Evolutionary conservation across 2,888 invertebrate species (phyloP), one percentile per base, ranked within the genome.

Genomic region (Blastobasis adustella): DNA sequence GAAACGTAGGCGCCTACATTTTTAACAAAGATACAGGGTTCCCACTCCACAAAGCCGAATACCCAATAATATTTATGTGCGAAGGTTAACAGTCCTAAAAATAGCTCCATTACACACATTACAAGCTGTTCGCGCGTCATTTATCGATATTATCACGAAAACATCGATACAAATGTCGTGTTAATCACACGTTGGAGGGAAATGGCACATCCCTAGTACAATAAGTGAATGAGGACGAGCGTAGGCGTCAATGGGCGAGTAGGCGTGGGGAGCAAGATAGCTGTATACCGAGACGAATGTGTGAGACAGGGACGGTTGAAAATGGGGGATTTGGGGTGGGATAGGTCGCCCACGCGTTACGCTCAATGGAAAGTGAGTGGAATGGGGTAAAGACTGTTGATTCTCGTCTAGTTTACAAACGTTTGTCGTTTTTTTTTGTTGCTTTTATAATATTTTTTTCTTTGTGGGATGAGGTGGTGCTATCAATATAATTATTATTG

Each of bases 221-320:
- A 53, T 60, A 46, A 50, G 54, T 82, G 77, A 82, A 82, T 82
- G 82, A 59, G 64, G 61, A 46, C 56, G 51, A 37, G 64, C 75
- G 81, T 81, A 66, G 81, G 82, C 67, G 80, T 68, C 69, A 79
- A 77, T 76, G 75, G 63, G 67, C 50, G 73, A 76, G 83, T 82
- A 65, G 83, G 82, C 72, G 76, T 63, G 42, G 36, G 37, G 65
- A 70, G 38, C 44, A 59, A 48, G 69, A 70, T 38, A 43, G 49
- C 4, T 40, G 54, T 53, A 65, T 38, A 37, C 57, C 45, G 9
- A 40, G 10, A 51, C 59, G 46, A 10, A 53, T 50, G 54, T 45
- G 63, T 53, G 62, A 56, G 58, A 4, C 52, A 50, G 48, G 40
- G 23, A 47, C 50, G 37, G 9, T 47, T 44, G 6, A 10, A 40